phyloP scores from a whole-genome alignment of 1,140 invertebrate genomes.

The Drosophila subobscura region DNA sequence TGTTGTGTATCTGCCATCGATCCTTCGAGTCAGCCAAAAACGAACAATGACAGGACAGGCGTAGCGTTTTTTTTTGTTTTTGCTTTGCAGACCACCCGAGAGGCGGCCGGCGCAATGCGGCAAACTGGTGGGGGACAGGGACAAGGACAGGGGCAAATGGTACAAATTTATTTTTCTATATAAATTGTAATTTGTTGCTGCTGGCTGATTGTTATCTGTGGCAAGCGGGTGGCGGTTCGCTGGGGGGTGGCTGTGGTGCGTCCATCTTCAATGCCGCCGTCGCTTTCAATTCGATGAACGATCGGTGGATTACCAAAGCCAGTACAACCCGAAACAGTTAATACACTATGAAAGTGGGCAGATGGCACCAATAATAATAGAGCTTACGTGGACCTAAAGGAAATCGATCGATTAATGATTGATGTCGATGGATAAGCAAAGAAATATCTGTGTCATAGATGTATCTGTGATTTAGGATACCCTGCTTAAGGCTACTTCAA shows the following conservation, averaged over 20 bases:
- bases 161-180: slow-evolving; percentile 68
- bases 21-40: too few relatives aligned
- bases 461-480: too few relatives aligned
- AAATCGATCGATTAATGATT: too few relatives aligned
- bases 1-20: too few relatives aligned
- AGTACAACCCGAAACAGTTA: too few relatives aligned
- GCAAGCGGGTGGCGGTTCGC: not conserved
- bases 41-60: slow-evolving; percentile 33
- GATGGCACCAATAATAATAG: too few relatives aligned
- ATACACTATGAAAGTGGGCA: too few relatives aligned
- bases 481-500: too few relatives aligned
- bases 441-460: too few relatives aligned
- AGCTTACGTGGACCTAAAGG: too few relatives aligned
- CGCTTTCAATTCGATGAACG: slow-evolving; percentile 31
- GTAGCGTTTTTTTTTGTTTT: not conserved
- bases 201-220: slow-evolving; percentile 66
- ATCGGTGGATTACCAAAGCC: slow-evolving; percentile 37
- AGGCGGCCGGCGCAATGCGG: too few relatives aligned
- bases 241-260: slow-evolving; percentile 4
- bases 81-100: slow-evolving; percentile 54
- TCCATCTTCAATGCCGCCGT: slow-evolving; percentile 51
- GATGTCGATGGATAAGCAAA: too few relatives aligned
- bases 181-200: slow-evolving; percentile 60
- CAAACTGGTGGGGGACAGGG: slow-evolving; percentile 1
- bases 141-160: slow-evolving; percentile 54